These are phyloP conservation scores for Ciconia nigra DNA, from an alignment of 2,797 vertebrate species.

Conservation along the genomic window DNA sequence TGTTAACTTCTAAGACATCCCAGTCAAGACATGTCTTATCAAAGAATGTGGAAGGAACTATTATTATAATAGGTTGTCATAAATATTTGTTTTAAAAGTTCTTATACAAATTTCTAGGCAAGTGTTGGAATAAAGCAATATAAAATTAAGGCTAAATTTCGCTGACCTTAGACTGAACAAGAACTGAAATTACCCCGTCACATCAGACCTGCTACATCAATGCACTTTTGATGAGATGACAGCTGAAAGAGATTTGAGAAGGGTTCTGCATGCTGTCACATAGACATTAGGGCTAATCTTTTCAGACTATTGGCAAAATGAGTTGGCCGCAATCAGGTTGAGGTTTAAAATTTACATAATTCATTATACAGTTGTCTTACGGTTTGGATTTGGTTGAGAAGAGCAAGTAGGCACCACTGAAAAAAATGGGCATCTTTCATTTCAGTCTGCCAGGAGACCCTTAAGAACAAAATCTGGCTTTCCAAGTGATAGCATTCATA, in stretches of 20 bases:
- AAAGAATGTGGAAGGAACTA: not conserved
- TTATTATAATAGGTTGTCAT: not conserved
- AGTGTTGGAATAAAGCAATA: not conserved
- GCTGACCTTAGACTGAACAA: conserved; percentile 18
- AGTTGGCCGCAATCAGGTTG: conserved; percentile 14
- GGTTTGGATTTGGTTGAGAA: conserved; percentile 43
- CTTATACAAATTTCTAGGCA: not conserved
- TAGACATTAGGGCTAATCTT: conserved; percentile 53
- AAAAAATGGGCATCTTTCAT: not conserved
- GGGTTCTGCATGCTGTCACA: conserved; percentile 51
- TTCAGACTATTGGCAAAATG: conserved; percentile 39
- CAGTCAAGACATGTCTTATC: not conserved
- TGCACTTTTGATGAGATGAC: conserved; percentile 43
- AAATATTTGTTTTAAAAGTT: not conserved
- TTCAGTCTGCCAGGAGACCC: not conserved
- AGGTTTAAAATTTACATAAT: conserved; percentile 60
- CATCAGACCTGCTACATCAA: not conserved
- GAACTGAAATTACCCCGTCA: not conserved
- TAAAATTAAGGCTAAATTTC: conserved; percentile 15
- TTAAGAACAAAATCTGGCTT: conserved; percentile 7
- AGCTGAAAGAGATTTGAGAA: conserved; percentile 56
- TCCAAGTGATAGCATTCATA: conserved; percentile 23
- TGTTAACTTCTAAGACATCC: not conserved
- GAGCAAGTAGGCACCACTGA: not conserved
- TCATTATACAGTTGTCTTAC: conserved; percentile 45